These are phyloP conservation scores for Salvelinus fontinalis DNA, from an alignment of 2,113 vertebrate species.

Conservation along the genomic window DNA sequence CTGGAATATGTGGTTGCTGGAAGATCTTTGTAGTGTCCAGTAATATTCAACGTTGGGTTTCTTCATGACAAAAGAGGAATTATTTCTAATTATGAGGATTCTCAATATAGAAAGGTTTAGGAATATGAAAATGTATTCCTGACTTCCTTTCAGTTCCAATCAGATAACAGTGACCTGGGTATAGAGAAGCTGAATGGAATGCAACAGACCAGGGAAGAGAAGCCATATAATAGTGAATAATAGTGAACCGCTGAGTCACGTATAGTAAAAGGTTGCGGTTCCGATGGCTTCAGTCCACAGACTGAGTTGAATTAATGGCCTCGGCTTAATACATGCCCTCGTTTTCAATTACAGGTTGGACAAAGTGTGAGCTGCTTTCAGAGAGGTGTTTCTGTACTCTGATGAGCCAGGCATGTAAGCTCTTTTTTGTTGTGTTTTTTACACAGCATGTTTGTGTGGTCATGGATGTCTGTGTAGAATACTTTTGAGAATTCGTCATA, in stretches of 20 bases:
- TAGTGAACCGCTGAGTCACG: not conserved
- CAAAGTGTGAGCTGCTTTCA: not conserved
- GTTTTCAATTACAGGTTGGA: constrained; percentile 30
- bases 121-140: not conserved
- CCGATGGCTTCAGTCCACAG: constrained; percentile 1
- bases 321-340: constrained; percentile 33
- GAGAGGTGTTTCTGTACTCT: not conserved
- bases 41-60: not conserved
- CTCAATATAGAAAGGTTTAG: not conserved
- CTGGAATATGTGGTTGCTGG: no score
- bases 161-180: not conserved
- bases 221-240: not conserved
- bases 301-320: constrained; percentile 12
- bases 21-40: no score
- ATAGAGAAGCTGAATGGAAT: not conserved
- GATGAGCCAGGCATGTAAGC: not conserved
- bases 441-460: not conserved
- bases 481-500: no score
- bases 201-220: not conserved
- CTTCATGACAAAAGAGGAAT: not conserved
- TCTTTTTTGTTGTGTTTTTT: not conserved
- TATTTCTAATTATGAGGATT: not conserved
- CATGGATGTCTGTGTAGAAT: no score
- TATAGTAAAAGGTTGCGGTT: not conserved
- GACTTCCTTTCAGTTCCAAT: not conserved